Evolutionary conservation across 2,888 invertebrate species (phyloP), one percentile per base, ranked within the genome.

Genomic region (Meta bourneti): DNA sequence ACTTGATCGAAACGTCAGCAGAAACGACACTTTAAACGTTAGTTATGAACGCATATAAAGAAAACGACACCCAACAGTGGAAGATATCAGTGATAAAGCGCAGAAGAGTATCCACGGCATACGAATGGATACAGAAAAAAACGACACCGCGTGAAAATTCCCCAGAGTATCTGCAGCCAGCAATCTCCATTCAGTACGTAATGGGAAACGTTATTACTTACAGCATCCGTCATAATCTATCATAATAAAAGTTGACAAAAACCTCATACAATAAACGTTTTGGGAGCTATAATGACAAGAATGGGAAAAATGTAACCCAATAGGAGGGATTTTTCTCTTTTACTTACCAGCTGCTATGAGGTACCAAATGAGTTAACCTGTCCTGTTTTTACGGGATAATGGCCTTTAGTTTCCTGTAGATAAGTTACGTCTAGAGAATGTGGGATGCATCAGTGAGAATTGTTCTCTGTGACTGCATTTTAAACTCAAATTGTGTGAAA

Each of bases 231-330:
- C 88, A 75, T 81, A 88, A 88, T 88, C 88, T 81, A 88, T 88
- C 88, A 88, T 88, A 88, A 88, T 88, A 88, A 88, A 88, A 82
- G 81, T 75, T 88, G 88, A 88, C 88, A 88, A 88, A 80, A 83
- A 74, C 61, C 61, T 52, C 20, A 7, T 7, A 81, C 75, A 54
- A 88, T 88, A 81, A 88, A 88, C 80, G 81, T 81, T 86, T 71
- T 20, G 13, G 81, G 51, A 54, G 70, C 34, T 74, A 75, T 75
- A 81, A 88, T 72, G 88, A 69, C 74, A 80, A 52, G 81, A 81
- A 88, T 51, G 80, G 79, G 79, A 74, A 72, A 72, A 61, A 54
- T 71, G 85, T 69, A 75, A 61, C 51, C 48, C 13, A 80, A 87
- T 84, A 75, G 74, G 79, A n/a, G 54, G 7, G 84, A 72, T 61